Evolutionary conservation across 2,113 vertebrate genomes (phyloP).

Genomic region (Oryzias celebensis): DNA sequence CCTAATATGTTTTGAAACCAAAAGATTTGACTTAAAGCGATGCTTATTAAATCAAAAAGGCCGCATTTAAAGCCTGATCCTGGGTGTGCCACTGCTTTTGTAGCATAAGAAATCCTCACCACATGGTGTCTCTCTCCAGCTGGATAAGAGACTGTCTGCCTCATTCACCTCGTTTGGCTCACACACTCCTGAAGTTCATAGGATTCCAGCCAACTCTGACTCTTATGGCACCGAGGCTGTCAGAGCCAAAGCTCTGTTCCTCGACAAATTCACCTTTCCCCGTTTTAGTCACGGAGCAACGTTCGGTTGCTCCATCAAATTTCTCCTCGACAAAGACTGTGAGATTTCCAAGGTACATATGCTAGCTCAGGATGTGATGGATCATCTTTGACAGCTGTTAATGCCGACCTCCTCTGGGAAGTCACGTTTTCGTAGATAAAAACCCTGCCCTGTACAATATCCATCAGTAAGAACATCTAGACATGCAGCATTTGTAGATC

Average conservation of each 20-base stretch:
- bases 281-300: conserved; percentile 45
- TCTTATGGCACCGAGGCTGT: conserved; percentile 38
- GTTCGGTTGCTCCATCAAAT: conserved; percentile 24
- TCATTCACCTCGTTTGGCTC: conserved; percentile 51
- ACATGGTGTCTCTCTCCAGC: conserved; percentile 84
- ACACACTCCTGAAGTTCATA: conserved; percentile 39
- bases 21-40: neutral
- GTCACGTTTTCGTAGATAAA: conserved; percentile 57
- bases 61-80: conserved; percentile 8
- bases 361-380: conserved; percentile 53
- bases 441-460: conserved; percentile 48
- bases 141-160: conserved; percentile 68
- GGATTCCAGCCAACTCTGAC: conserved; percentile 40
- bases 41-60: conserved; percentile 18
- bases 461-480: conserved; percentile 47
- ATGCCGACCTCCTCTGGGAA: conserved; percentile 53
- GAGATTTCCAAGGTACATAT: conserved; percentile 44
- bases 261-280: conserved; percentile 50
- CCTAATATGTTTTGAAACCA: neutral
- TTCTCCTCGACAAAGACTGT: conserved; percentile 36
- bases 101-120: conserved; percentile 74
- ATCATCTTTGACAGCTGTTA: conserved; percentile 68
- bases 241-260: conserved; percentile 41
- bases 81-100: conserved; percentile 40
- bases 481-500: conserved; percentile 43